A percentile compares a stretch with the other conserved stretches of the same genome.
These are phyloP conservation scores for Drosophila elegans DNA, from an alignment of 1,140 invertebrate genomes.

Conservation along the genomic window DNA sequence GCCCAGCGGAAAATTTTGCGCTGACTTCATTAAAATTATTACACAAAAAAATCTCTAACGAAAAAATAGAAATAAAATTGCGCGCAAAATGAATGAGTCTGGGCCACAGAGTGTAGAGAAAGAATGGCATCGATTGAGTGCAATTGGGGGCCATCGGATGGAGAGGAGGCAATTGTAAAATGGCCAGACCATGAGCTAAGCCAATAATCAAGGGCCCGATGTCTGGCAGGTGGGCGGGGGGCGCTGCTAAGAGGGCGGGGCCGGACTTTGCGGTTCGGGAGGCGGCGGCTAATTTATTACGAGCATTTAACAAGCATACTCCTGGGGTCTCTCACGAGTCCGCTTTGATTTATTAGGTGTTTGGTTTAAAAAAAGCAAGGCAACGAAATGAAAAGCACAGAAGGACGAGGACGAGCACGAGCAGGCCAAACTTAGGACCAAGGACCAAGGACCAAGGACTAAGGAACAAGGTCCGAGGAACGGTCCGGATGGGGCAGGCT, in stretches of 20 bases:
- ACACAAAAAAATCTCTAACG: conserved; percentile 6
- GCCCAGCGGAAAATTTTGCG: conserved; percentile 69
- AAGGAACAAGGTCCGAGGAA: conserved; percentile 17
- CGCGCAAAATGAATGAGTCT: conserved; percentile 76
- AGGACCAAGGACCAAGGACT: conserved; percentile 1
- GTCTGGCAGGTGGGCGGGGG: conserved; percentile 22
- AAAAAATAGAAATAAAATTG: conserved; percentile 54
- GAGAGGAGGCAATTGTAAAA: conserved; percentile 63
- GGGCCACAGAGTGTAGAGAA: conserved; percentile 33
- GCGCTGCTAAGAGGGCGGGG: not conserved
- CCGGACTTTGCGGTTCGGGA: conserved; percentile 30
- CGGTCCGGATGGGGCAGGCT: conserved; percentile 25
- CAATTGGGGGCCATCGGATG: conserved; percentile 46
- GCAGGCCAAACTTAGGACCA: not conserved
- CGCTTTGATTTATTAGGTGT: conserved; percentile 82
- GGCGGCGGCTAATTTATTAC: conserved; percentile 79
- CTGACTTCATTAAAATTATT: conserved; percentile 75
- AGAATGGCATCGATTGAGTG: conserved; percentile 71
- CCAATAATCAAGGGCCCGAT: conserved; percentile 61
- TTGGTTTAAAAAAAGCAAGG: conserved; percentile 58
- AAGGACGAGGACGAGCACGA: not conserved
- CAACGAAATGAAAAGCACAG: conserved; percentile 36
- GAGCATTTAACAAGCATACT: conserved; percentile 82
- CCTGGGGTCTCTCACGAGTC: conserved; percentile 67
- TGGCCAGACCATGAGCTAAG: conserved; percentile 70